These are phyloP conservation scores for Corydoras sp. DNA, from an alignment of 2,113 vertebrate genomes.

Conservation along the genomic window DNA sequence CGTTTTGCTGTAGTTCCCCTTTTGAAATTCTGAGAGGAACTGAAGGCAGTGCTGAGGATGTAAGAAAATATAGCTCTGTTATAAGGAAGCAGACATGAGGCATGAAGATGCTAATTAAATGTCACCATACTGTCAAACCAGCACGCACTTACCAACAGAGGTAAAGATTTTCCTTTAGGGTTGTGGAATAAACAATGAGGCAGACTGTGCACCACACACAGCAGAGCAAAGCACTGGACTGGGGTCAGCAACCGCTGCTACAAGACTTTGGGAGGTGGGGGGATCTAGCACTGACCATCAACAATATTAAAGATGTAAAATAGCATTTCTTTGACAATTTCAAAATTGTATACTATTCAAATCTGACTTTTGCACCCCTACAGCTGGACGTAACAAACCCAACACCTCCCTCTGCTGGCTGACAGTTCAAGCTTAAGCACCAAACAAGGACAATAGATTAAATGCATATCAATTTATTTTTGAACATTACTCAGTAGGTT, in stretches of 20 bases:
- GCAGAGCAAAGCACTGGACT: too few relatives aligned
- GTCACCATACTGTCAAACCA: not conserved
- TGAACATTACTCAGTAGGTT: conserved; percentile 32
- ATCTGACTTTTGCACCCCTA: too few relatives aligned
- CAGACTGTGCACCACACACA: too few relatives aligned
- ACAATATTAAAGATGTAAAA: too few relatives aligned
- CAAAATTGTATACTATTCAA: too few relatives aligned
- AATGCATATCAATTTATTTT: conserved; percentile 59
- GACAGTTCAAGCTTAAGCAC: not conserved
- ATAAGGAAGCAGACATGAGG: conserved; percentile 10
- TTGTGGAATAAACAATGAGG: not conserved
- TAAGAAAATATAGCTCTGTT: not conserved
- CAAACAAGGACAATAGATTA: not conserved
- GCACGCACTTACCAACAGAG: not conserved
- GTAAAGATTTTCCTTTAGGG: not conserved
- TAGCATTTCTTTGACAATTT: too few relatives aligned
- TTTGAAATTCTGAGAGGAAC: not conserved
- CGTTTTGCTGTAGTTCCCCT: not conserved
- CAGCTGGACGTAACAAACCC: not conserved
- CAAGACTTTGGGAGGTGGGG: too few relatives aligned
- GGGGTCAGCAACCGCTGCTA: too few relatives aligned
- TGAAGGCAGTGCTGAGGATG: not conserved
- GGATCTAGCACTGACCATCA: too few relatives aligned
- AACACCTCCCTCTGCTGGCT: conserved; percentile 27
- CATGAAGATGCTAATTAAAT: not conserved